Evolutionary conservation across 2,797 vertebrate species (phyloP).

Genomic region (Acanthornis magna): DNA sequence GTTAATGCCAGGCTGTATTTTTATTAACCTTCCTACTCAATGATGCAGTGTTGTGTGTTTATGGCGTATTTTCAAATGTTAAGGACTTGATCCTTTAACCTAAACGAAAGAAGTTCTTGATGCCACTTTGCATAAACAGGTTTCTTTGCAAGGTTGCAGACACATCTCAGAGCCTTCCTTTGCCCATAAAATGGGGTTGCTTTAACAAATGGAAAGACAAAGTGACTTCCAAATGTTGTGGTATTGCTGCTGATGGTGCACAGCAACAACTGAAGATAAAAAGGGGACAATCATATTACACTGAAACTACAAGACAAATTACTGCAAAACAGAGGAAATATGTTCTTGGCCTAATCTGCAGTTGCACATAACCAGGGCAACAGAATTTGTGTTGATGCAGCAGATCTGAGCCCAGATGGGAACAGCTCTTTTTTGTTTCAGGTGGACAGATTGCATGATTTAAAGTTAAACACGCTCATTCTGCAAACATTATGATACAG

Average conservation of each 20-base stretch:
- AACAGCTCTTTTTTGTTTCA: neutral
- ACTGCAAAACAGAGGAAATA: neutral
- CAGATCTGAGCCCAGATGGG: neutral
- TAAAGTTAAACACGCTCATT: neutral
- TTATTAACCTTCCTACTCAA: neutral
- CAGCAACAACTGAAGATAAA: neutral
- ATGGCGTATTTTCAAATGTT: constrained; percentile 2
- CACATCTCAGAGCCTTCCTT: neutral
- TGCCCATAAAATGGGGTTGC: neutral
- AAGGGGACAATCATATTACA: neutral
- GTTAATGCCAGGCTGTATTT: constrained; percentile 31
- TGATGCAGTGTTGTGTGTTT: neutral
- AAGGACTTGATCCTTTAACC: neutral
- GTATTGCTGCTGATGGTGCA: neutral
- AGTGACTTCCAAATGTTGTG: neutral
- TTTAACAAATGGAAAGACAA: neutral
- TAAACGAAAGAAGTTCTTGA: neutral
- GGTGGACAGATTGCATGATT: neutral
- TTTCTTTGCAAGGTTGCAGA: neutral
- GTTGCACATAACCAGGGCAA: neutral
- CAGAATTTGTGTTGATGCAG: neutral
- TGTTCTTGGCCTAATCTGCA: neutral
- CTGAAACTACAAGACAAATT: neutral
- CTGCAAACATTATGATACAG: neutral
- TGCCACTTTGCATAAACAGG: neutral